Evolutionary conservation across 2,113 vertebrate species (phyloP).

Genomic region (Electrona antarctica): DNA sequence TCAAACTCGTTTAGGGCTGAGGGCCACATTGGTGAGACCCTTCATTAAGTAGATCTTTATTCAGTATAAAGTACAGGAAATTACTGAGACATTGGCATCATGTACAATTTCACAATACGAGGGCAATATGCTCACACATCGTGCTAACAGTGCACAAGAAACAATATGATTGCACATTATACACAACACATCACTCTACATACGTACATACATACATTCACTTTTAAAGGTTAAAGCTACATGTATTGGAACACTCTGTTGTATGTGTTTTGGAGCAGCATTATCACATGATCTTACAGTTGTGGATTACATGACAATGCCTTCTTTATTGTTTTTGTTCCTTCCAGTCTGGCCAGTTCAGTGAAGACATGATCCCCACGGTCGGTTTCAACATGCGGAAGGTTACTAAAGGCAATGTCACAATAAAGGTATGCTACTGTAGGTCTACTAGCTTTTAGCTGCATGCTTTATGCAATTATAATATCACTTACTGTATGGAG

Average conservation of each 20-base stretch:
- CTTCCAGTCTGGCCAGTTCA: conserved; percentile 85
- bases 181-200: too few species aligned
- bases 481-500: neutral
- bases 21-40: too few species aligned
- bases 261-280: neutral
- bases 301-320: neutral
- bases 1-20: too few species aligned
- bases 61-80: too few species aligned
- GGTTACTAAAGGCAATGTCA: conserved; percentile 83
- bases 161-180: too few species aligned
- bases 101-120: too few species aligned
- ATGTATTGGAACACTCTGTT: neutral
- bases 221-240: too few species aligned
- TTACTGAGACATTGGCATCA: too few species aligned
- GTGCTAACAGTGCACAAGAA: too few species aligned
- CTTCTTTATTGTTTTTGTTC: conserved; percentile 25
- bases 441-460: neutral
- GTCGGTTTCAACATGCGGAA: conserved; percentile 92
- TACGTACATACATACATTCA: too few species aligned
- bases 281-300: neutral
- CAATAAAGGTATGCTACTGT: conserved; percentile 76
- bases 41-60: neutral
- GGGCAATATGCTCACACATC: too few species aligned
- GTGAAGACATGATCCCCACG: conserved; percentile 91
- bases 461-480: neutral